Conservation (phyloP, 2,113 vertebrate species). For the Lycaon pictus region DNA sequence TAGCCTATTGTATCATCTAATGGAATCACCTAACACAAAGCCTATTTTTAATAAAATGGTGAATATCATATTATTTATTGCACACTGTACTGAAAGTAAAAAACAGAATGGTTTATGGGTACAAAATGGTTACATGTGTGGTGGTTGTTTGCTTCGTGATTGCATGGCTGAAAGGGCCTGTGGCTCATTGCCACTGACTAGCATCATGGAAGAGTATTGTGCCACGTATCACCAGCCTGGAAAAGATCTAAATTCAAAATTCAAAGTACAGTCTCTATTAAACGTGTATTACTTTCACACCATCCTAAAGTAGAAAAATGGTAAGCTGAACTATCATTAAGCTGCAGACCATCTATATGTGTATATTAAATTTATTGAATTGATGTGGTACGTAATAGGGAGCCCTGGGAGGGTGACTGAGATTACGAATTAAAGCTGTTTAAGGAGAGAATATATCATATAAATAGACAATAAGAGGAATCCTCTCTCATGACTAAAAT, state of each 20-base stretch:
- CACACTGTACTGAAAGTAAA: background rate
- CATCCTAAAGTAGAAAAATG: background rate
- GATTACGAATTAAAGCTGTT: background rate
- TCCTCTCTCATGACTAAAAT: conserved; percentile 6
- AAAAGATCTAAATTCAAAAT: background rate
- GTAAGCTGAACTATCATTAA: background rate
- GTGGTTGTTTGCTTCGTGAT: background rate
- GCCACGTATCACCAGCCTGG: background rate
- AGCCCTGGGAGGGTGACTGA: background rate
- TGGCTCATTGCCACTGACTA: background rate
- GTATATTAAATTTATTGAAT: background rate
- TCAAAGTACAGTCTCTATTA: background rate
- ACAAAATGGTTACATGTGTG: background rate
- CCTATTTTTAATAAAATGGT: background rate
- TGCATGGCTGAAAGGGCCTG: background rate
- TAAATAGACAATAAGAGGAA: background rate
- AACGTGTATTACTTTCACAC: background rate
- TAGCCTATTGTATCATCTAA: background rate
- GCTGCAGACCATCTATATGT: background rate
- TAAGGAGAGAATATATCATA: background rate
- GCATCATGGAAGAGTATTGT: background rate
- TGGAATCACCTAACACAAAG: background rate
- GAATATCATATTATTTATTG: background rate
- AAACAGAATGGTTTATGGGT: background rate
- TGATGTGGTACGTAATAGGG: background rate